Percentiles rank a stretch among this genome's conserved stretches.
phyloP scores from a whole-genome alignment of 2,113 vertebrate species.

The Dicaeum eximium region DNA sequence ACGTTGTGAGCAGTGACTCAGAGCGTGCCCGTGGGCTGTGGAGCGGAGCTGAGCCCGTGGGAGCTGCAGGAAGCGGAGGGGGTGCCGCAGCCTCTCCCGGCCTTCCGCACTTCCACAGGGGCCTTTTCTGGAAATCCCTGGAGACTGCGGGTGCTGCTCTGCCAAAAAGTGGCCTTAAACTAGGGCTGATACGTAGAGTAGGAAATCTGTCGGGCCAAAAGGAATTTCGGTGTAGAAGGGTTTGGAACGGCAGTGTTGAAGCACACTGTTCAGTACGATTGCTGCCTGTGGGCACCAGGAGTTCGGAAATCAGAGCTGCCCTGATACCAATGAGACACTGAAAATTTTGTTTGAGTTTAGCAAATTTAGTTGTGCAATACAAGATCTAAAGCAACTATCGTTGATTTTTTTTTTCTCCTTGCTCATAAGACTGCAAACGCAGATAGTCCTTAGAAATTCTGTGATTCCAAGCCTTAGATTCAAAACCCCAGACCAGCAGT shows the following conservation, averaged over 20 bases:
- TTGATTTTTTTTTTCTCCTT: background rate
- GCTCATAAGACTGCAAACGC: background rate
- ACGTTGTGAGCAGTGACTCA: background rate
- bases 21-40: background rate
- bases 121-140: background rate
- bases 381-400: background rate
- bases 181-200: background rate
- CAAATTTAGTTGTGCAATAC: background rate
- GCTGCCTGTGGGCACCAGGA: background rate
- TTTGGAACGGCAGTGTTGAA: background rate
- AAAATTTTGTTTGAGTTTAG: background rate
- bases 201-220: background rate
- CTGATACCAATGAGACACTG: background rate
- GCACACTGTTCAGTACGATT: accelerated
- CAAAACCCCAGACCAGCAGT: background rate
- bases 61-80: background rate
- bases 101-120: background rate
- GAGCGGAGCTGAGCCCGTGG: background rate
- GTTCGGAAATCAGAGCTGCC: background rate
- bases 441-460: background rate
- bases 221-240: background rate
- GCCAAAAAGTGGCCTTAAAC: background rate
- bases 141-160: background rate
- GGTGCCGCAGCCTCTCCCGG: background rate
- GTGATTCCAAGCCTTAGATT: background rate